Percentiles rank a stretch among this genome's conserved stretches.
These are phyloP conservation scores for Sinhomidia bicolor DNA, from an alignment of 2,888 invertebrate species.

Conservation along the genomic window DNA sequence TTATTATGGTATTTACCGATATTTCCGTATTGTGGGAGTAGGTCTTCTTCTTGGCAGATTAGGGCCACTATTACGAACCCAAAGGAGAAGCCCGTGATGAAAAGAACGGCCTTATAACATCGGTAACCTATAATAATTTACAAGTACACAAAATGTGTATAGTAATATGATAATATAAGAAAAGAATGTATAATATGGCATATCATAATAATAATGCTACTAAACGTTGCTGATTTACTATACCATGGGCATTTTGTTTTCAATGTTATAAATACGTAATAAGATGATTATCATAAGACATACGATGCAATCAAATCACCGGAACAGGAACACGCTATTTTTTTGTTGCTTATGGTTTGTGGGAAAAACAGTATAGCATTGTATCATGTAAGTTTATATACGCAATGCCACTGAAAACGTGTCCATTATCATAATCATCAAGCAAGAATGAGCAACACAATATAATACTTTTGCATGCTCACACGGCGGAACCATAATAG, in stretches of 20 bases:
- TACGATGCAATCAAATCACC: conserved; percentile 58
- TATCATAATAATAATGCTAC: not conserved
- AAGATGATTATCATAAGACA: conserved; percentile 43
- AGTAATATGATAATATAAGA: not conserved
- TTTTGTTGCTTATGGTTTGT: conserved; percentile 31
- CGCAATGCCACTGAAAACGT: not conserved
- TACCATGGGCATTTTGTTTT: not conserved
- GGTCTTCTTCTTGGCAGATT: conserved; percentile 90
- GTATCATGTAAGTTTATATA: not conserved
- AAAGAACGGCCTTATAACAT: conserved; percentile 93
- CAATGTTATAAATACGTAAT: conserved; percentile 37
- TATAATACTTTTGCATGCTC: conserved; percentile 20
- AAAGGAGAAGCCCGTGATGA: conserved; percentile 93
- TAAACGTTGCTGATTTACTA: not conserved
- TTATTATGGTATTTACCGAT: conserved; percentile 83
- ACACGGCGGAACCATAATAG: conserved; percentile 32
- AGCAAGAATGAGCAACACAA: conserved; percentile 33
- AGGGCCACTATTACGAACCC: conserved; percentile 91
- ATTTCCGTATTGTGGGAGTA: conserved; percentile 90
- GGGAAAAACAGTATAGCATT: conserved; percentile 45
- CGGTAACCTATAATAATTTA: conserved; percentile 88
- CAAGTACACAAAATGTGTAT: not conserved
- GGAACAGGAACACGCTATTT: conserved; percentile 60
- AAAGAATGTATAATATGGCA: not conserved
- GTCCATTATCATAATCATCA: conserved; percentile 38